Percentiles rank a stretch among this genome's conserved stretches.
Evolutionary conservation across 1,140 invertebrate species (phyloP).

Genomic region (Cepaea nemoralis): DNA sequence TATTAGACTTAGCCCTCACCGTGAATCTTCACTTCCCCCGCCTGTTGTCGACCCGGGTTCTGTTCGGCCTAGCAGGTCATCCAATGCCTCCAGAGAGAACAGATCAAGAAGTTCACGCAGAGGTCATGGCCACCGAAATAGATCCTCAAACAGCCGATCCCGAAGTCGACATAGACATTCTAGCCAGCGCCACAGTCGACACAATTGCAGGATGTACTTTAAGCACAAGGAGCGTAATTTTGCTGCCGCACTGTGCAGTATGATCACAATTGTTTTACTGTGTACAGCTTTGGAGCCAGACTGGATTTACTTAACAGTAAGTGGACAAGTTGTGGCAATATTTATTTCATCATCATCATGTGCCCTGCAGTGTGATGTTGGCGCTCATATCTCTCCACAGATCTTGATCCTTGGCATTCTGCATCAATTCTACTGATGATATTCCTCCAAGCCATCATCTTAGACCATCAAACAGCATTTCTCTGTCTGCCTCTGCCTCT

Average conservation of each 20-base stretch:
- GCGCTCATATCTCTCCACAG: too few relatives aligned
- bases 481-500: too few relatives aligned
- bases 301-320: constrained; percentile 36
- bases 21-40: neutral
- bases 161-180: constrained; percentile 49
- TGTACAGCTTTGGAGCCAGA: constrained; percentile 66
- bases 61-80: neutral
- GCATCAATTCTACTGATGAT: too few relatives aligned
- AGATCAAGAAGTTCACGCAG: constrained; percentile 45
- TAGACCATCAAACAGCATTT: too few relatives aligned
- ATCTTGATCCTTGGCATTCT: too few relatives aligned
- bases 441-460: too few relatives aligned
- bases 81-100: constrained; percentile 23
- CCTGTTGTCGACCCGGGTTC: constrained; percentile 31
- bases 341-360: too few relatives aligned
- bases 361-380: too few relatives aligned
- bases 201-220: constrained; percentile 46
- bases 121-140: constrained; percentile 49
- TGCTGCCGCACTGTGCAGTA: constrained; percentile 63
- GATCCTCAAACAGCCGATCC: constrained; percentile 52
- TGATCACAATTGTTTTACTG: constrained; percentile 65
- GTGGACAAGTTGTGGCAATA: neutral
- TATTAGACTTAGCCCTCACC: neutral
- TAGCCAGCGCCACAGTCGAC: constrained; percentile 41
- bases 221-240: constrained; percentile 67